Conservation (phyloP, 2,888 invertebrate genomes). For the Cryptophagus acutangulus region DNA sequence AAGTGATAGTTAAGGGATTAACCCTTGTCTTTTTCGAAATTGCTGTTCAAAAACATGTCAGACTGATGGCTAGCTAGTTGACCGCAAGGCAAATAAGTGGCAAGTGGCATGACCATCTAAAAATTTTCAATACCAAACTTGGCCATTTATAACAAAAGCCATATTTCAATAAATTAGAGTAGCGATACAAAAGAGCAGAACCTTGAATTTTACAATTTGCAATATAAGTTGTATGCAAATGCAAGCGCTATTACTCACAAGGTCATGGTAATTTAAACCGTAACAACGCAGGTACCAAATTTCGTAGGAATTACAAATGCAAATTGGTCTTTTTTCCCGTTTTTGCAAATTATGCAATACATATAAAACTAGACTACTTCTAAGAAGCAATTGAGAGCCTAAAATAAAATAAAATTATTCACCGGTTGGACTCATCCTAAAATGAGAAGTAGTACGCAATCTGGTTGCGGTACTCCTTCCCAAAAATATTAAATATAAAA, state of each 20-base stretch:
- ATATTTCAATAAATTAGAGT: too few species aligned
- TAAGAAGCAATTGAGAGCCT: not conserved
- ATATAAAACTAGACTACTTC: too few species aligned
- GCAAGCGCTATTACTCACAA: not conserved
- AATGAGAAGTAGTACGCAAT: not conserved
- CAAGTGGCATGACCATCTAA: not conserved
- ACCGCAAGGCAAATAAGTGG: constrained; percentile 1
- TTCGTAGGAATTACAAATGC: too few species aligned
- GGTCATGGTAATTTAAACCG: not conserved
- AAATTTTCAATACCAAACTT: not conserved
- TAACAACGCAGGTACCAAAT: not conserved
- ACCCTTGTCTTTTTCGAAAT: constrained; percentile 15
- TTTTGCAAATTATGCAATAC: too few species aligned
- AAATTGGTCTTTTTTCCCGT: too few species aligned
- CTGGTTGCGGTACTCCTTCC: not conserved
- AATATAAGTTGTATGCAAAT: not conserved
- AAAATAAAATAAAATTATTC: not conserved
- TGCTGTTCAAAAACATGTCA: constrained; percentile 5
- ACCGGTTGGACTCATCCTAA: constrained; percentile 2
- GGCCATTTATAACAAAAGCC: not conserved
- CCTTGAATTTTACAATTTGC: not conserved
- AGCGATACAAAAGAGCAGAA: too few species aligned
- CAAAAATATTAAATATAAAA: not conserved
- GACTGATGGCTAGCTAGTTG: constrained; percentile 4
- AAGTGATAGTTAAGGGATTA: constrained; percentile 17